Base-by-base conservation (phyloP, 2,797 vertebrate genomes). In the Amphiprion clarkii region DNA sequence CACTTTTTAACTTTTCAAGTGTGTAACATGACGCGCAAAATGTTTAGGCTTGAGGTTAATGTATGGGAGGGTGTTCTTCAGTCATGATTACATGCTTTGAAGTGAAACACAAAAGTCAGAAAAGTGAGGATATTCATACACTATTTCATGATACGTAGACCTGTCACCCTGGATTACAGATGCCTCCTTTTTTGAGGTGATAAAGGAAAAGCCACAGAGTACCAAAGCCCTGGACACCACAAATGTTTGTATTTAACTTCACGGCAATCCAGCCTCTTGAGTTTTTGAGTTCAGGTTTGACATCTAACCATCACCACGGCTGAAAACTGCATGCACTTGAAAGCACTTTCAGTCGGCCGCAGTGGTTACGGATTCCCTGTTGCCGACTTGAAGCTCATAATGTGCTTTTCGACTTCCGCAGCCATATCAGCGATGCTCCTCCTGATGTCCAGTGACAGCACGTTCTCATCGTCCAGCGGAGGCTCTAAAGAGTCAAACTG, bases 401-500 rank as follows among this genome's bases (percentile, higher is more conserved):
- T 19, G 81, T 93, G 92, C 60, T 67, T 78, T 70, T 92, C 88
- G 7, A 97, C 90, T 72, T 93, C 90, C 51, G 55, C 58, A 23
- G 92, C 79, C 62, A 96, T 94, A 76, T 97, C 96, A 7, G 88
- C 19, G 27, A 94, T 67, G 81, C 78, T 87, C 79, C 83, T 94
- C 74, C 94, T 91, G 74, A 97, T 78, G 76, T 89, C 95, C 80
- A 98, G 58, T 6, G 87, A 83, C 62, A 98, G 82, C 48, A 92
- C 95, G 5, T 95, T 95, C 90, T 98, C 96, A 61, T 95, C 94
- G 5, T 88, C 75, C 0, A 71, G 64, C 0, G 96, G 97, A 61
- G 95, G 94, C 81, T 99, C 97, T 72, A 99, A 91, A 21, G 67
- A 81, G 58, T 96, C 93, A 49, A 97, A 96, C 84, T 99, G 97